phyloP scores from a whole-genome alignment of 2,888 invertebrate genomes.

The Himalopsyche japonica region DNA sequence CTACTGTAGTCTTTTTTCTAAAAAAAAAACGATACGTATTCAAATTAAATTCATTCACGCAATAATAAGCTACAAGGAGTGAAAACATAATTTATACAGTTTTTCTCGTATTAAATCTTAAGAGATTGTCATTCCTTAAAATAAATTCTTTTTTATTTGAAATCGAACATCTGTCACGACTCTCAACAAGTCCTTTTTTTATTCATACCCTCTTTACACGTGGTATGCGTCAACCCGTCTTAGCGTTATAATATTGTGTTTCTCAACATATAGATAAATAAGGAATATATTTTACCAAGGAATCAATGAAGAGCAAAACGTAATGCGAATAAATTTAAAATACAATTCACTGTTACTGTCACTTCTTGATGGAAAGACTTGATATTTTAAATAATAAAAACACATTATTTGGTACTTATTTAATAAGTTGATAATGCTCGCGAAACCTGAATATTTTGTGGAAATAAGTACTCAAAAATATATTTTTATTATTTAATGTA shows the following conservation, averaged over 20 bases:
- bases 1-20: too few species aligned
- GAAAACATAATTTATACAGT: background rate
- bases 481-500: too few species aligned
- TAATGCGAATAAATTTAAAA: too few species aligned
- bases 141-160: background rate
- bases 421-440: too few species aligned
- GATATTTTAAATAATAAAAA: too few species aligned
- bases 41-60: background rate
- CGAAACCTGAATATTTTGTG: too few species aligned
- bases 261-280: background rate
- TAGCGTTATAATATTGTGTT: background rate
- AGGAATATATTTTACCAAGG: too few species aligned
- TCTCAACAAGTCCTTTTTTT: background rate
- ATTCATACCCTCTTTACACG: constrained; percentile 4
- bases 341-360: too few species aligned
- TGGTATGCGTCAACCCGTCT: constrained; percentile 9
- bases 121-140: background rate
- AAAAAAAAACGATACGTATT: background rate
- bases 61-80: background rate
- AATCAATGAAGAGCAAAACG: too few species aligned
- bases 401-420: too few species aligned
- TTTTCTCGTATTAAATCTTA: background rate
- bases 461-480: too few species aligned
- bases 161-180: constrained; percentile 7
- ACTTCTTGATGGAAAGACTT: too few species aligned